phyloP scores from a whole-genome alignment of 1,140 invertebrate species.

The Scaptomyza pallida region DNA sequence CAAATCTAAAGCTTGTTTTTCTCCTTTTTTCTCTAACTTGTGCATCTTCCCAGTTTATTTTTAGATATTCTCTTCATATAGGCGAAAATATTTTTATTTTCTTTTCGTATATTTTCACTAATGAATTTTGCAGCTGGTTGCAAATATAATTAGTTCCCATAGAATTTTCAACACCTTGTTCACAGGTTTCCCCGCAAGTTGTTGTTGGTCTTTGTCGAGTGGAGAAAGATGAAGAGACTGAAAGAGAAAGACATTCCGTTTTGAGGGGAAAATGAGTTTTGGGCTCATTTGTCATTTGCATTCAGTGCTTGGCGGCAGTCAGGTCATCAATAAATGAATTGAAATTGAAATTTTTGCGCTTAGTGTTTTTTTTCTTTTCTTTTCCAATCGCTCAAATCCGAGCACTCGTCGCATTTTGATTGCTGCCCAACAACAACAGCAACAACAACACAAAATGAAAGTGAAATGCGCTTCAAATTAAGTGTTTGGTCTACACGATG shows the following conservation, averaged over 20 bases:
- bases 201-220: too few relatives aligned
- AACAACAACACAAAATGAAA: constrained; percentile 57
- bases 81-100: background rate
- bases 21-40: too few relatives aligned
- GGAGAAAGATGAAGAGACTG: background rate
- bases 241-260: background rate
- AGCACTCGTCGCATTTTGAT: constrained; percentile 55
- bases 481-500: constrained; percentile 39
- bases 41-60: too few relatives aligned
- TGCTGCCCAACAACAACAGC: constrained; percentile 30
- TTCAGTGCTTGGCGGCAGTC: constrained; percentile 51
- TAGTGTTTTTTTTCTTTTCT: constrained; percentile 15
- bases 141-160: background rate
- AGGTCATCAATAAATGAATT: constrained; percentile 69
- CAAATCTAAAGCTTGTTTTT: background rate
- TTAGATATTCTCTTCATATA: background rate
- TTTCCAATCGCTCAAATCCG: constrained; percentile 36
- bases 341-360: constrained; percentile 71
- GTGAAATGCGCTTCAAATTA: constrained; percentile 75
- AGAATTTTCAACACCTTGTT: background rate
- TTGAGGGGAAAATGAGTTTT: constrained; percentile 21
- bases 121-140: background rate
- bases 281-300: constrained; percentile 59
- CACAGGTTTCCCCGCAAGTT: background rate
- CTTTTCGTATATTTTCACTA: background rate